These are phyloP conservation scores for Haliclona indistincta DNA, from an alignment of 37 sponge, comb jelly and placozoan genomes.

Conservation along the genomic window DNA sequence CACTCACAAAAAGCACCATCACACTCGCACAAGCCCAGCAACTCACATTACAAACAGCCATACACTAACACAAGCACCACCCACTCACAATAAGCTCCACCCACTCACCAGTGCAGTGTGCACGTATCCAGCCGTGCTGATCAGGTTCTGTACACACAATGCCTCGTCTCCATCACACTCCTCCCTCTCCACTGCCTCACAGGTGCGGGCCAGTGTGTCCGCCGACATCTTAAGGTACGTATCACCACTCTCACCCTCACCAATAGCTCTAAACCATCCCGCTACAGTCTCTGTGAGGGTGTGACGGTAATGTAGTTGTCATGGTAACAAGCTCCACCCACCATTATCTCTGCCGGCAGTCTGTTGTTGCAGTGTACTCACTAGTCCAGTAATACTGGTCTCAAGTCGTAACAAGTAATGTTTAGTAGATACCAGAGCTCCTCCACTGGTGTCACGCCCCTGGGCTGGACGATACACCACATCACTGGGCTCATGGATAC, in stretches of 20 bases:
- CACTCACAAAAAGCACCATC: too few species aligned
- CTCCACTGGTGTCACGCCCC: constrained; percentile 73
- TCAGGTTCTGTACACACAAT: constrained; percentile 66
- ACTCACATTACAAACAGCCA: too few species aligned
- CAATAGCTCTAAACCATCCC: constrained; percentile 61
- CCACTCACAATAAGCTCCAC: background rate
- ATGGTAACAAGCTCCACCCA: background rate
- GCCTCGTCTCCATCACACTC: constrained; percentile 58
- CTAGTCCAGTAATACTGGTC: constrained; percentile 55
- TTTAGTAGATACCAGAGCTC: constrained; percentile 72
- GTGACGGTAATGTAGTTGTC: background rate
- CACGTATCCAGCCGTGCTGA: constrained; percentile 69
- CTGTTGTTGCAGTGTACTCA: constrained; percentile 44
- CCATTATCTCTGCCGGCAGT: background rate
- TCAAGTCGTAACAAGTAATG: constrained; percentile 49
- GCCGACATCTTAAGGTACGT: constrained; percentile 73
- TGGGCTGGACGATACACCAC: constrained; percentile 62
- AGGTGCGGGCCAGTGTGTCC: constrained; percentile 47
- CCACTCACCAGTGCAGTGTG: constrained; percentile 48
- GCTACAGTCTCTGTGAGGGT: constrained; percentile 10
- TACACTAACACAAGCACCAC: constrained; percentile 5
- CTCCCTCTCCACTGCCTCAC: constrained; percentile 54
- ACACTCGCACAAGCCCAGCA: constrained; percentile 5
- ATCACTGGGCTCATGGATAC: constrained; percentile 22
- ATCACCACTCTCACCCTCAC: constrained; percentile 42